Percentiles rank a stretch among this genome's conserved stretches.
Evolutionary conservation across 2,113 vertebrate species (phyloP).

Genomic region (Tragelaphus scriptus): DNA sequence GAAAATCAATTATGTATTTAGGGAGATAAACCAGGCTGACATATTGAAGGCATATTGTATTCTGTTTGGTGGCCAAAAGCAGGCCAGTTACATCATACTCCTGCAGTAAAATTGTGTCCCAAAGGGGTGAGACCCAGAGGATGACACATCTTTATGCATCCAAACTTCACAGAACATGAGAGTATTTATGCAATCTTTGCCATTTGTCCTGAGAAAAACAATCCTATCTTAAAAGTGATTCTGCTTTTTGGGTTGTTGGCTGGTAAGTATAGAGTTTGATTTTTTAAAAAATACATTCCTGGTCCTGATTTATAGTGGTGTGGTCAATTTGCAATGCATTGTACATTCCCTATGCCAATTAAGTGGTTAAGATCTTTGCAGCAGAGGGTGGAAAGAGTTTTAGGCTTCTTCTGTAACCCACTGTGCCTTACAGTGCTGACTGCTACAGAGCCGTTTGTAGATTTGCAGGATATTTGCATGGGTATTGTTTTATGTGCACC

Average conservation of each 20-base stretch:
- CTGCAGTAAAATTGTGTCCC: conserved; percentile 36
- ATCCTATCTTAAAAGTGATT: neutral
- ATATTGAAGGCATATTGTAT: conserved; percentile 53
- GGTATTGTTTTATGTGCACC: neutral
- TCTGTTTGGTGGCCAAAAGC: conserved; percentile 51
- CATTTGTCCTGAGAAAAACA: neutral
- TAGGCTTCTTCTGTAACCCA: neutral
- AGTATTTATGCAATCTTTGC: neutral
- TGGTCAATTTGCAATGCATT: neutral
- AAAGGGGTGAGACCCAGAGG: neutral
- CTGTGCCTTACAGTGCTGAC: neutral
- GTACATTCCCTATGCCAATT: neutral
- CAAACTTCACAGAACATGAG: neutral
- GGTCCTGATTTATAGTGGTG: neutral
- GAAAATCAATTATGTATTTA: conserved; percentile 69
- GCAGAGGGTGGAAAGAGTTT: neutral
- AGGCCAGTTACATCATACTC: conserved; percentile 6
- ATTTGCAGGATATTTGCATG: neutral
- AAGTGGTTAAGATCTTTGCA: neutral
- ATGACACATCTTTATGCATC: neutral
- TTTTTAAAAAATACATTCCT: neutral
- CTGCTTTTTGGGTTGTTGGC: neutral
- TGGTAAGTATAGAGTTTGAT: neutral
- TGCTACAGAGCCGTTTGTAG: fast-evolving
- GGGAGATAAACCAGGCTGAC: conserved; percentile 57